Evolutionary conservation across 2,113 vertebrate genomes (phyloP).

Genomic region (Burhinus oedicnemus): DNA sequence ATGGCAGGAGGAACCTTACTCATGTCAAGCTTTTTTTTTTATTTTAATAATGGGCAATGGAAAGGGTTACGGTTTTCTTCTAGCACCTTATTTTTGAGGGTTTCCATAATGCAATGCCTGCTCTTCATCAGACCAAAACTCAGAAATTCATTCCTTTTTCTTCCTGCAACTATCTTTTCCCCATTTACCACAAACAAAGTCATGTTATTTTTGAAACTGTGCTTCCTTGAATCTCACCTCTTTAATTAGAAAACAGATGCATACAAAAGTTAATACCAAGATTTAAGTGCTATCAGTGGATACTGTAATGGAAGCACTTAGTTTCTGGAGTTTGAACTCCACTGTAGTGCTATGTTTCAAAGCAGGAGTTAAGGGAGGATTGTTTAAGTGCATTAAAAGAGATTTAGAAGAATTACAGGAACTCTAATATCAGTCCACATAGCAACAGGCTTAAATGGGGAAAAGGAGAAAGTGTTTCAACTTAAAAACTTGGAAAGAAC

Average conservation of each 20-base stretch:
- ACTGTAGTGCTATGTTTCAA: background rate
- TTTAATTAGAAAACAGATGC: background rate
- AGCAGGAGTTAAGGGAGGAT: background rate
- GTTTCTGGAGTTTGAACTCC: background rate
- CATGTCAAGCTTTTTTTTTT: background rate
- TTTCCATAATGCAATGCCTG: background rate
- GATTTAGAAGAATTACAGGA: background rate
- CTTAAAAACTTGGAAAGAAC: background rate
- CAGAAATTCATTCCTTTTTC: background rate
- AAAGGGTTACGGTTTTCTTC: background rate
- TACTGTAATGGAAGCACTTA: background rate
- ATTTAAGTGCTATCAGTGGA: background rate
- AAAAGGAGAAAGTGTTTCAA: background rate
- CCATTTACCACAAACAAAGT: background rate
- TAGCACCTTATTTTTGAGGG: background rate
- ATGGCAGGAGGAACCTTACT: background rate
- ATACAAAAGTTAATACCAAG: background rate
- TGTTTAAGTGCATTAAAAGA: background rate
- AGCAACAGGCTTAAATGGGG: background rate
- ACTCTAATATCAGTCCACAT: background rate
- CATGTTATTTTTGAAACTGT: background rate
- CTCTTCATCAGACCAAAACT: background rate
- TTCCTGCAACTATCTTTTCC: background rate
- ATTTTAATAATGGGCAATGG: background rate
- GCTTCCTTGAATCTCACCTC: background rate